A percentile compares a stretch with the other conserved stretches of the same genome.
Conservation (phyloP, 2,797 vertebrate species). For the Arctocebus calabarensis region DNA sequence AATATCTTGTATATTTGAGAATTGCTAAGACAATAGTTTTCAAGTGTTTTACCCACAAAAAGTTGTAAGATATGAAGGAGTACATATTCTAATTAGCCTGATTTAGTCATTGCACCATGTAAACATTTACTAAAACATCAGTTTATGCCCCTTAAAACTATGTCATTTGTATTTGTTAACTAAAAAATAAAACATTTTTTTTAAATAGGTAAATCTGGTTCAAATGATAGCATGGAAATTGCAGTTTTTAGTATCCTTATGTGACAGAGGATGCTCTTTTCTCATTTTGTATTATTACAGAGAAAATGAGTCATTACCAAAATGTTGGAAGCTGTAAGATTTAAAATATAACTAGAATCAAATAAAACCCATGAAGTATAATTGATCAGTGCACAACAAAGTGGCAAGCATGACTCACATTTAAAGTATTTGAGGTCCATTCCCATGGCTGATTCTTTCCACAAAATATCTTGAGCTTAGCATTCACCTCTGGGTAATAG, state of each 20-base stretch:
- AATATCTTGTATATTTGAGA: not conserved
- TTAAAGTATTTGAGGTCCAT: not conserved
- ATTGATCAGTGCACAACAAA: not conserved
- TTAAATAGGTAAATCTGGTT: not conserved
- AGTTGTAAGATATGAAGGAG: not conserved
- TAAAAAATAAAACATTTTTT: not conserved
- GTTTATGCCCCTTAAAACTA: not conserved
- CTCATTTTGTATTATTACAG: not conserved
- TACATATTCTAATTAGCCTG: not conserved
- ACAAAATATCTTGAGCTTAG: not conserved
- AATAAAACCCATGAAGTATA: not conserved
- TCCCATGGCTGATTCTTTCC: not conserved
- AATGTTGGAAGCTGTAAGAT: not conserved
- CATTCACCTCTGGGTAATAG: not conserved
- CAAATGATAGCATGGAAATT: not conserved
- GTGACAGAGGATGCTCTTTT: not conserved
- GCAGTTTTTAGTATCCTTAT: not conserved
- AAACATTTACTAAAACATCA: not conserved
- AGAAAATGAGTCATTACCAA: constrained; percentile 1
- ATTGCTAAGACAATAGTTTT: not conserved
- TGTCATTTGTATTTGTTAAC: not conserved
- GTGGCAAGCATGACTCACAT: not conserved
- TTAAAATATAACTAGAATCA: not conserved
- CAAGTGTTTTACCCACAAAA: not conserved
- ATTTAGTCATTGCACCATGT: not conserved